A percentile compares a stretch with the other conserved stretches of the same genome.
Conservation (phyloP, 2,888 invertebrate genomes). For the Isoperla grammatica region DNA sequence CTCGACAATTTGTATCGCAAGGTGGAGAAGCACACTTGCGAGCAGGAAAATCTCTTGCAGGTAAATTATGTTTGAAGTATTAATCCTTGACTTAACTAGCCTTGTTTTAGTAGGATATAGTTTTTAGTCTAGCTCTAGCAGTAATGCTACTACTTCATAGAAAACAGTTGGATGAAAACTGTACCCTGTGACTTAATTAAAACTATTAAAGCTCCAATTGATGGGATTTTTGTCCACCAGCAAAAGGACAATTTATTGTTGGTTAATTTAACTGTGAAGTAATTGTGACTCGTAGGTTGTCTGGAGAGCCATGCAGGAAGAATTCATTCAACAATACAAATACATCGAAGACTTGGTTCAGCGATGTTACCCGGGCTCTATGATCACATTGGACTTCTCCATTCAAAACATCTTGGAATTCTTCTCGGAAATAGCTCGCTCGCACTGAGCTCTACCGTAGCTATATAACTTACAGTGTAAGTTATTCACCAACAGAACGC, state of each 20-base stretch:
- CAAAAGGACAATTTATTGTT: too few relatives aligned
- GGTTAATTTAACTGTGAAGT: background rate
- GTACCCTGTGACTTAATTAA: too few relatives aligned
- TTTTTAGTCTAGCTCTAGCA: too few relatives aligned
- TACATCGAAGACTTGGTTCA: conserved; percentile 88
- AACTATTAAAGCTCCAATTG: too few relatives aligned
- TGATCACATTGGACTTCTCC: conserved; percentile 88
- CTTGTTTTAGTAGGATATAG: too few relatives aligned
- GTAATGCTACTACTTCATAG: too few relatives aligned
- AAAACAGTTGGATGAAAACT: too few relatives aligned
- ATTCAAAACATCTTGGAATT: conserved; percentile 93
- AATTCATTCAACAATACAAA: conserved; percentile 95
- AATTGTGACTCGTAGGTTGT: conserved; percentile 64
- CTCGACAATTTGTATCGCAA: conserved; percentile 89
- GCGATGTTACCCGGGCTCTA: conserved; percentile 93
- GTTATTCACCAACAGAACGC: too few relatives aligned
- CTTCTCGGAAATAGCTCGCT: conserved; percentile 97
- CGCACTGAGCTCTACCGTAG: conserved; percentile 64
- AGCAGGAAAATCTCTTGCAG: conserved; percentile 87
- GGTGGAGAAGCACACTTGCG: conserved; percentile 95
- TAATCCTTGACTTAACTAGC: too few relatives aligned
- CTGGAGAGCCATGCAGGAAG: conserved; percentile 99
- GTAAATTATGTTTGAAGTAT: conserved; percentile 39
- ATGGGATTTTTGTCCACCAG: too few relatives aligned
- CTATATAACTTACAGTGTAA: conserved; percentile 7